A percentile compares a stretch with the other conserved stretches of the same genome.
Evolutionary conservation across 2,113 vertebrate genomes (phyloP).

Genomic region (Microcebus murinus): DNA sequence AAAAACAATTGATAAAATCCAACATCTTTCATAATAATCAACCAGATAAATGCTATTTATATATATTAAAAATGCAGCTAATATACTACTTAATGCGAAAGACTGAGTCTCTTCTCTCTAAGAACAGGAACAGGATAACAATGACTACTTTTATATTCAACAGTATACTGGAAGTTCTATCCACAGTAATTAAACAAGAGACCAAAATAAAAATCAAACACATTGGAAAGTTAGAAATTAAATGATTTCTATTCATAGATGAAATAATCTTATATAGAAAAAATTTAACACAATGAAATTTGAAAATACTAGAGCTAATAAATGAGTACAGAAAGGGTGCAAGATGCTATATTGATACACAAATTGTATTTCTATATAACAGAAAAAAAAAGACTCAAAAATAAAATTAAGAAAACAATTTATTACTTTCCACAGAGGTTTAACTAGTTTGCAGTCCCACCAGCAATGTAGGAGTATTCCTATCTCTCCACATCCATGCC

Average conservation of each 20-base stretch:
- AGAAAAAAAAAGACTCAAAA: no score
- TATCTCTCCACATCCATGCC: no score
- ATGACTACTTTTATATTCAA: neutral
- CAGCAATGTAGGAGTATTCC: no score
- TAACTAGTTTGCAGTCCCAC: no score
- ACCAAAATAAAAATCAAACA: neutral
- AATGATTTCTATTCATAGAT: no score
- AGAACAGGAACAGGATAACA: neutral
- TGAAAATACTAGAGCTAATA: neutral
- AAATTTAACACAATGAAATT: no score
- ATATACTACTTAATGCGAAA: neutral
- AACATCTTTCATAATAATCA: neutral
- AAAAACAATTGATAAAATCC: neutral
- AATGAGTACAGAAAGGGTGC: neutral
- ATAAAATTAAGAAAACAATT: no score
- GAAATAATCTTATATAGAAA: no score
- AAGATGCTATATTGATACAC: neutral
- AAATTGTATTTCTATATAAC: neutral
- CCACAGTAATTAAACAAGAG: neutral
- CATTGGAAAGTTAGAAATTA: neutral
- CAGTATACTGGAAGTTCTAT: neutral
- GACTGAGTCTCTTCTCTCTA: neutral
- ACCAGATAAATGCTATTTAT: neutral
- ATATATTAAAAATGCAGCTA: neutral
- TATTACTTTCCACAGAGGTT: no score